Evolutionary conservation across 2,888 invertebrate species (phyloP), one percentile per base, ranked within the genome.

Genomic region (Lysandra coridon): DNA sequence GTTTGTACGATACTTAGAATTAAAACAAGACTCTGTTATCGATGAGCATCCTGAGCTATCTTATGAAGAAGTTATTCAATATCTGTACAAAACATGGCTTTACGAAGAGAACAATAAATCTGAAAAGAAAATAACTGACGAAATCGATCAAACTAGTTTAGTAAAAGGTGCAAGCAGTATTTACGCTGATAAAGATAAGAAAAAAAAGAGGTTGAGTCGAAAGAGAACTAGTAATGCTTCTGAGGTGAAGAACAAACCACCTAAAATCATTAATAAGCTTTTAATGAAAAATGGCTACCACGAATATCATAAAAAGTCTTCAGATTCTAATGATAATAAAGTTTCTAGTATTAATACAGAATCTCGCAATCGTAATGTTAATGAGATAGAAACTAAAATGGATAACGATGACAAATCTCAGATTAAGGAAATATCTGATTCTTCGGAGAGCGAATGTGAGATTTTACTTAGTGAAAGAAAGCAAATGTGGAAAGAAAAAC

Each of bases 21-120:
- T 93, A 40, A 91, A 90, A 83, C 92, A 92, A 83, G 95, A 95
- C 82, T 85, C 87, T 37, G 84, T 95, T 14, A 89, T 93, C 78
- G 94, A 95, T 76, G 91, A 95, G 82, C 90, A 95, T 85, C 95
- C 95, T 1, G 89, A 95, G 73, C 86, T 95, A 10, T 88, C 89
- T 0, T 88, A 90, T 73, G 87, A 90, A 0, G 94, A 95, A 83
- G 89, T 95, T 7, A 87, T 89, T 60, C 85, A 85, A 10, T 95
- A 95, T 85, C 87, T 95, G 73, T 90, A 91, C 73, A 94, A 95
- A 83, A 92, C 92, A 5, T 95, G 95, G 95, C 83, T 89, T 44
- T 93, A 92, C 53, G 89, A 91, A 82, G 90, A 92, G 77, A 90
- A 86, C 79, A 86, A 87, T 79, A 94, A 91, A 82, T 85, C 88